A percentile compares a stretch with the other conserved stretches of the same genome.
phyloP scores from a whole-genome alignment of 2,113 vertebrate genomes.

The Mustelus asterias region DNA sequence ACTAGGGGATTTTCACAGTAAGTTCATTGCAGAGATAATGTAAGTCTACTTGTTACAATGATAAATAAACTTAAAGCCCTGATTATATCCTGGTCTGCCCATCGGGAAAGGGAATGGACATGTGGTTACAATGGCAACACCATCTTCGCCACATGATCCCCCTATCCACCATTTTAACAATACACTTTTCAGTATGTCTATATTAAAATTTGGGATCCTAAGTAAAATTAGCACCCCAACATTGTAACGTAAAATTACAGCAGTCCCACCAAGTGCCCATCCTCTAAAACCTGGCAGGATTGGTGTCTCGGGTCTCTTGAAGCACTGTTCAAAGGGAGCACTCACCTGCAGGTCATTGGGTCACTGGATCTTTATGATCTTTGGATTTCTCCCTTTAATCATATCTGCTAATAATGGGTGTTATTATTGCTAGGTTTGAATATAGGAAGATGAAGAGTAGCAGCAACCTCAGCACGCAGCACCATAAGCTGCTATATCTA shows the following conservation, averaged over 20 bases:
- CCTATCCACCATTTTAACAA: not conserved
- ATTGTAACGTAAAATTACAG: not conserved
- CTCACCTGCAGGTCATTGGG: not conserved
- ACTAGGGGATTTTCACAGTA: too few species aligned
- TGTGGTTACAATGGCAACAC: not conserved
- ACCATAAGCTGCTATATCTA: not conserved
- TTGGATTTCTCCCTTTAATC: not conserved
- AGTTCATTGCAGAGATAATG: too few species aligned
- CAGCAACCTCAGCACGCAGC: not conserved
- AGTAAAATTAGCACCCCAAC: not conserved
- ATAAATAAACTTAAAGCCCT: not conserved
- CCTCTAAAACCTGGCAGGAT: not conserved
- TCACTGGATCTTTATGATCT: not conserved
- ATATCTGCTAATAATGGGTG: not conserved
- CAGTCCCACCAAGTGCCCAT: not conserved
- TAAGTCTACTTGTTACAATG: too few species aligned
- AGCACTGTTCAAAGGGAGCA: not conserved
- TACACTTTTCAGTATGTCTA: not conserved
- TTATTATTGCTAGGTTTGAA: not conserved
- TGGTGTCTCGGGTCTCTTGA: not conserved
- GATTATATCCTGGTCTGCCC: not conserved
- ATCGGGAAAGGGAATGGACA: not conserved
- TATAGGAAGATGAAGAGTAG: not conserved
- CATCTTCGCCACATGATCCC: not conserved
- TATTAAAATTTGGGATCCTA: not conserved